These are phyloP conservation scores for Fulica atra DNA, from an alignment of 2,113 vertebrate species.

Conservation along the genomic window DNA sequence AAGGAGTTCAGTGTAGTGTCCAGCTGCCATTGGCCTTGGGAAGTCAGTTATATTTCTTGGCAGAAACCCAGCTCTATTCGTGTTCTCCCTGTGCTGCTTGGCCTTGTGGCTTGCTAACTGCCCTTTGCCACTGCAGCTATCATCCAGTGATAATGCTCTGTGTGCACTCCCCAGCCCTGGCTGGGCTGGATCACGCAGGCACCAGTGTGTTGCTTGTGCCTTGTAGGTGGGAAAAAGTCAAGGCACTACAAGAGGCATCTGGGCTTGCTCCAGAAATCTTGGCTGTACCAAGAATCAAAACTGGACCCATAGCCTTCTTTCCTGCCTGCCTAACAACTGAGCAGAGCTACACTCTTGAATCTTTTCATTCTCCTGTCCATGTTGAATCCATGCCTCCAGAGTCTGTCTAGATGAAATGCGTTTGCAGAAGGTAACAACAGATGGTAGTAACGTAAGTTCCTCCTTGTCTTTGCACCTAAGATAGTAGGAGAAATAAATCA, in stretches of 20 bases:
- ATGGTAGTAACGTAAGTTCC: background rate
- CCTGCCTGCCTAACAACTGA: background rate
- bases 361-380: background rate
- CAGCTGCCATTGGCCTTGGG: background rate
- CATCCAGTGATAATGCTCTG: background rate
- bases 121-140: background rate
- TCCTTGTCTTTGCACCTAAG: background rate
- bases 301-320: background rate
- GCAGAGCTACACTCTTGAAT: background rate
- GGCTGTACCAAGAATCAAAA: background rate
- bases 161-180: background rate
- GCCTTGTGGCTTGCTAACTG: background rate
- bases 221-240: background rate
- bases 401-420: background rate
- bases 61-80: background rate
- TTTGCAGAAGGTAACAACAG: slow-evolving; percentile 29
- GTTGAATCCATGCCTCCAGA: background rate
- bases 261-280: background rate
- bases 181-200: background rate
- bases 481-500: background rate
- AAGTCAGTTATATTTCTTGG: background rate
- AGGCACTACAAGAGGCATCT: background rate
- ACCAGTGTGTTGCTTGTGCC: background rate
- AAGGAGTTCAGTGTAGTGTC: background rate
- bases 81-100: background rate